phyloP scores from a whole-genome alignment of 1,140 invertebrate genomes.

The Coptotermes formosanus region DNA sequence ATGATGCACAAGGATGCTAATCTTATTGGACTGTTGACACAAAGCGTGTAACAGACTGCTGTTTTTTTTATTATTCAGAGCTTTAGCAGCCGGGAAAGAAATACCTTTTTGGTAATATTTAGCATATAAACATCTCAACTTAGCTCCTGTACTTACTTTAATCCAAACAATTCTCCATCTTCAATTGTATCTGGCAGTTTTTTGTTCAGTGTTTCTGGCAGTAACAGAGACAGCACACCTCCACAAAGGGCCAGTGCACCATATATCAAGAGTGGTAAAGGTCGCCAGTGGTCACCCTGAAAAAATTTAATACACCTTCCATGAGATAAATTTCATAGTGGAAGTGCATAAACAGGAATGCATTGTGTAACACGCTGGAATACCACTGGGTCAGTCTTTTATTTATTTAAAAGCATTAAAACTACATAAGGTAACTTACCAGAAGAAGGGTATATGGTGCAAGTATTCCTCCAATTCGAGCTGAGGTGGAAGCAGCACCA shows the following conservation, averaged over 20 bases:
- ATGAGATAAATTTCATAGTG: neutral
- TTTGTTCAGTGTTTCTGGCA: conserved; percentile 75
- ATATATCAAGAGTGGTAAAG: conserved; percentile 71
- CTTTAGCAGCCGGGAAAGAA: too few relatives aligned
- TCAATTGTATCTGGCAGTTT: conserved; percentile 72
- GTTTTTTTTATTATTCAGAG: too few relatives aligned
- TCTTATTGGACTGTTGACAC: too few relatives aligned
- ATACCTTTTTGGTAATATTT: too few relatives aligned
- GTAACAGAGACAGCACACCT: conserved; percentile 63
- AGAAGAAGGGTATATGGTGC: conserved; percentile 69
- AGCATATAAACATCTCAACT: too few relatives aligned
- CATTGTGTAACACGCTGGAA: too few relatives aligned
- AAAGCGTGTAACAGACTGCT: too few relatives aligned
- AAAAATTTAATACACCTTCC: conserved; percentile 29
- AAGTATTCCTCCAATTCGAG: conserved; percentile 72
- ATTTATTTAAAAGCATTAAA: too few relatives aligned
- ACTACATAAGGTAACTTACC: conserved; percentile 41
- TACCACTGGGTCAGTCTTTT: too few relatives aligned
- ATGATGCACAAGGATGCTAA: too few relatives aligned
- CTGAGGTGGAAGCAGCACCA: conserved; percentile 74
- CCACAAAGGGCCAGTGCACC: conserved; percentile 62
- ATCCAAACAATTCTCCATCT: conserved; percentile 69
- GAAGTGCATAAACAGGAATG: too few relatives aligned
- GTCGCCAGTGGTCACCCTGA: conserved; percentile 58
- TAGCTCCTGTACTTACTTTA: conserved; percentile 44